Conservation (phyloP, 2,888 invertebrate genomes). For the Torymus tubicola region DNA sequence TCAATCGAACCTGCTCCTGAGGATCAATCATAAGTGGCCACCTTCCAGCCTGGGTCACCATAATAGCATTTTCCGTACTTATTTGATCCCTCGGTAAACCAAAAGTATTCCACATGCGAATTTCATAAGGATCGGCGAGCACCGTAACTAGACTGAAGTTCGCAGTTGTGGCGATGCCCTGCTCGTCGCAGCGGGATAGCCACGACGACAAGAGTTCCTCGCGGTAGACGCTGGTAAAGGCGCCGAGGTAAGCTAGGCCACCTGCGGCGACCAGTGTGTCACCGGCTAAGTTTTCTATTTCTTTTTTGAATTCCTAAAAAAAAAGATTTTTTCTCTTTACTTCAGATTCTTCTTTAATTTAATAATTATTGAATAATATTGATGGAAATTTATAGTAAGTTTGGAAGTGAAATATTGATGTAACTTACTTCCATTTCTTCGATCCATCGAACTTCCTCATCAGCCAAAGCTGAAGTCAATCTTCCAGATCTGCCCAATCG, state of each 20-base stretch:
- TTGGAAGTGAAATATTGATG: background rate
- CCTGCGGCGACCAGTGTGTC: slow-evolving; percentile 92
- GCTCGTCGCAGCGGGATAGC: slow-evolving; percentile 82
- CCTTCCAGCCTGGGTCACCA: slow-evolving; percentile 88
- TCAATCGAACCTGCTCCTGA: slow-evolving; percentile 87
- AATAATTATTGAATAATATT: background rate
- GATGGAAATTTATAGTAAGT: no score
- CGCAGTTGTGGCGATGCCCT: slow-evolving; percentile 84
- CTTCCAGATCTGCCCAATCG: slow-evolving; percentile 89
- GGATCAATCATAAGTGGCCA: slow-evolving; percentile 97
- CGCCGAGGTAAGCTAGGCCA: slow-evolving; percentile 93
- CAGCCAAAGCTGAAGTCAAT: slow-evolving; percentile 90
- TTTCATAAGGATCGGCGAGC: slow-evolving; percentile 90
- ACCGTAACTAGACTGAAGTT: slow-evolving; percentile 83
- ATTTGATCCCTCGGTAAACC: slow-evolving; percentile 92
- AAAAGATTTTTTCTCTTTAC: background rate
- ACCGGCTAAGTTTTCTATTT: slow-evolving; percentile 86
- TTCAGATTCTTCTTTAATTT: background rate
- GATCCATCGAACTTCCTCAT: slow-evolving; percentile 91
- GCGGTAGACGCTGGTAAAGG: slow-evolving; percentile 87
- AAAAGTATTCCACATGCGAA: slow-evolving; percentile 92
- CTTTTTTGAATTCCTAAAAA: slow-evolving; percentile 80
- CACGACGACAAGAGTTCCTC: slow-evolving; percentile 83
- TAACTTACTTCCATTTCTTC: slow-evolving; percentile 27
- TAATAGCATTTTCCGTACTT: slow-evolving; percentile 94